phyloP scores from a whole-genome alignment of 2,797 vertebrate genomes.

The Emydoidea blandingii region DNA sequence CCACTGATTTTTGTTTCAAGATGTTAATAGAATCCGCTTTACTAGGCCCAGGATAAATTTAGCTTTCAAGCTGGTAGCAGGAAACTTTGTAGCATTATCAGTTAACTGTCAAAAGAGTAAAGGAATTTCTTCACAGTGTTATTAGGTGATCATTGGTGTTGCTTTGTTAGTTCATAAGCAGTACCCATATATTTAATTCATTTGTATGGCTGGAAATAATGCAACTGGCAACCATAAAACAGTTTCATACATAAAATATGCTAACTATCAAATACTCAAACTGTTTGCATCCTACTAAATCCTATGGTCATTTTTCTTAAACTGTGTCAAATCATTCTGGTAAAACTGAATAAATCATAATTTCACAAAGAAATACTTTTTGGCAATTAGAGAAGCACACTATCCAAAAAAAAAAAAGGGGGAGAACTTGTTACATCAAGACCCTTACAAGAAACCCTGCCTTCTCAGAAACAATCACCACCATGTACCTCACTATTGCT shows the following conservation, averaged over 20 bases:
- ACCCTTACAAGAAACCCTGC: too few species aligned
- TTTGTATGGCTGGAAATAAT: not conserved
- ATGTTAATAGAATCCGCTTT: not conserved
- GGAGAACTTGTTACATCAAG: too few species aligned
- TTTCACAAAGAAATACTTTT: not conserved
- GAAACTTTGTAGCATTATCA: not conserved
- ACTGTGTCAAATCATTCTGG: not conserved
- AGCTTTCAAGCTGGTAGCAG: not conserved
- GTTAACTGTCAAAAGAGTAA: not conserved
- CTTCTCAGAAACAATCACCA: too few species aligned
- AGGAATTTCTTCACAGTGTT: not conserved
- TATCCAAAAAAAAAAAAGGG: too few species aligned
- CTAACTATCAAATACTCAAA: fast-evolving
- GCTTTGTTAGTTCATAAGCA: not conserved
- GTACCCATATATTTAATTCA: fast-evolving
- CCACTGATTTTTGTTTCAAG: not conserved
- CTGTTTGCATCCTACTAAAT: not conserved
- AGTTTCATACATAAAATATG: fast-evolving
- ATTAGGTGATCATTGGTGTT: fast-evolving
- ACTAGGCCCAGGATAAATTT: not conserved
- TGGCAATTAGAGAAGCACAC: not conserved
- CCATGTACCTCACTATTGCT: too few species aligned
- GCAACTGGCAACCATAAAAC: fast-evolving
- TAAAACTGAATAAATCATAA: not conserved
- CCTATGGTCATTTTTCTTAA: not conserved